Percentiles rank a stretch among this genome's conserved stretches.
Conservation (phyloP, 2,797 vertebrate genomes). For the Neoniphon sammara region DNA sequence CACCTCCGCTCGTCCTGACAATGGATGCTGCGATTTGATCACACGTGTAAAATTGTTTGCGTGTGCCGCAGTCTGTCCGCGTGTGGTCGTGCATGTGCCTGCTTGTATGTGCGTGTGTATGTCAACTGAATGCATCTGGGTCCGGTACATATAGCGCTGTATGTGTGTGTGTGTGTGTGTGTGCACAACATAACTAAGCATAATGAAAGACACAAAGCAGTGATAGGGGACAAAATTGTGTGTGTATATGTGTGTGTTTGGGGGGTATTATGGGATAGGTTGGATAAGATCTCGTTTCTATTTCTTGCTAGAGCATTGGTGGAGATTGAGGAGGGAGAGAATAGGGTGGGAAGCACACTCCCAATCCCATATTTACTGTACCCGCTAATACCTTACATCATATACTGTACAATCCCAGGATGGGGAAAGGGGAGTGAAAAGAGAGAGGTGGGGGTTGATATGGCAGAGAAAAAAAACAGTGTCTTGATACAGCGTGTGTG, state of each 20-base stretch:
- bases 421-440: slow-evolving; percentile 13
- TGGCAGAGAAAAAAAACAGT: slow-evolving; percentile 14
- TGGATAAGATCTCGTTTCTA: slow-evolving; percentile 59
- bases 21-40: background rate
- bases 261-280: slow-evolving; percentile 38
- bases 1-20: background rate
- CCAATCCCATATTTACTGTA: slow-evolving; percentile 53
- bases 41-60: background rate
- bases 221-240: slow-evolving; percentile 8
- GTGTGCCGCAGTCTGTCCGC: background rate
- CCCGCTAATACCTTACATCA: slow-evolving; percentile 59
- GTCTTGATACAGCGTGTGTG: background rate
- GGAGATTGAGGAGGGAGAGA: slow-evolving; percentile 33
- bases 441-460: slow-evolving; percentile 28
- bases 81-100: background rate
- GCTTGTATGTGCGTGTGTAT: background rate
- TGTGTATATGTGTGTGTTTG: slow-evolving; percentile 10
- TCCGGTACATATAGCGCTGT: background rate
- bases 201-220: slow-evolving; percentile 30
- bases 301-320: slow-evolving; percentile 48
- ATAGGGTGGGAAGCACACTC: slow-evolving; percentile 22
- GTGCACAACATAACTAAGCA: background rate
- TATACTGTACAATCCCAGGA: slow-evolving; percentile 46
- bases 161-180: slow-evolving; percentile 17
- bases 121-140: too few species aligned